Base-by-base conservation (phyloP, 1,140 invertebrate genomes). In the Cataglyphis hispanica region DNA sequence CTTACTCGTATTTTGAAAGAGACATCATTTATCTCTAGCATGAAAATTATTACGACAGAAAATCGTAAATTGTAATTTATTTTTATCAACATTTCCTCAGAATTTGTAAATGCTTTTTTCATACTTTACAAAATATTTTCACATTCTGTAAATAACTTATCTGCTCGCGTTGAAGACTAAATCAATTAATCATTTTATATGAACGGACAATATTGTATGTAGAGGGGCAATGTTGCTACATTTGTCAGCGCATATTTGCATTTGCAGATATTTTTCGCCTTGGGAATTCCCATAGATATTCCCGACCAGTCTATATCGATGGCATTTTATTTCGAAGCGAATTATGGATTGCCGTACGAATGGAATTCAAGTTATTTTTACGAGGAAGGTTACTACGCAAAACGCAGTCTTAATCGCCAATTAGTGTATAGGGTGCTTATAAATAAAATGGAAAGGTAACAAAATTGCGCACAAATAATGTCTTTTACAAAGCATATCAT, bases 261-360 rank as follows among this genome's bases (percentile, higher is more conserved):
- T 76, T 60, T 53, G 31, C 89, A 95, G 95, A 91, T 95, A 80
- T 95, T 94, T 81, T 94, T 95, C 58, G 95, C 95, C 1, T 8
- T 95, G 60, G 91, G 93, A 6, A 90, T 95, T 25, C 95, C 95
- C 0, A 10, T 95, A 1, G 94, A 95, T 31, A 67, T 95, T 13
- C 92, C 94, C 0, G 91, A 94, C 63, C 94, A 95, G 85, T 93
- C 94, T 5, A 89, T 95, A 22, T 88, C 94, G 11, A 61, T 95
- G n/a, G 92, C 95, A 0, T 89, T 93, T 31, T 95, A 95, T 89
- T 95, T 95, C 70, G 95, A 95, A 72, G 95, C 94, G 8, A 95
- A 95, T 92, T 95, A 95, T 60, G 64, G 10, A 6, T 67, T 95
- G 3, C 94, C 95, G 0, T 64, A 84, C 22, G 77, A 89, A 46